Percentiles rank a stretch among this genome's conserved stretches.
Evolutionary conservation across 2,888 invertebrate species (phyloP).

Genomic region (Scaptomyza flava): DNA sequence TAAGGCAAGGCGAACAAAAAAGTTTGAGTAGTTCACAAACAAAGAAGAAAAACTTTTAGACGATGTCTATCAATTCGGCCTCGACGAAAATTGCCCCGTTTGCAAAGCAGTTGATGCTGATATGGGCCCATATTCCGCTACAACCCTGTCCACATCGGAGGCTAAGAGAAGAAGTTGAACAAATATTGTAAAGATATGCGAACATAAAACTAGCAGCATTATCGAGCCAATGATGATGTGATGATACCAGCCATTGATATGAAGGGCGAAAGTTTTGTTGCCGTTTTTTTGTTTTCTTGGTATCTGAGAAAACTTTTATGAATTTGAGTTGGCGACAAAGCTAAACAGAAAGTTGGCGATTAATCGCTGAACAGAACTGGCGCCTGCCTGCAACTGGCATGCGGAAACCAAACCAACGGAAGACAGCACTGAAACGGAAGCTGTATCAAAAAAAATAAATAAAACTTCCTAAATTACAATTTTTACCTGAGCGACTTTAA

Average conservation of each 20-base stretch:
- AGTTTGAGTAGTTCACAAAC: neutral
- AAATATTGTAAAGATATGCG: conserved; percentile 60
- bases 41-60: conserved; percentile 30
- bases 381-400: conserved; percentile 55
- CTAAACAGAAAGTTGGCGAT: conserved; percentile 60
- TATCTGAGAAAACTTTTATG: conserved; percentile 51
- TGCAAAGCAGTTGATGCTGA: conserved; percentile 23
- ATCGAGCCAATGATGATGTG: conserved; percentile 80
- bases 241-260: conserved; percentile 71
- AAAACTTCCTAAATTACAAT: conserved; percentile 15
- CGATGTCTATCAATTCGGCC: conserved; percentile 33
- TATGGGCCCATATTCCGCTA: conserved; percentile 5
- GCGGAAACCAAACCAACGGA: conserved; percentile 56
- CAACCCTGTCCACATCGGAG: neutral
- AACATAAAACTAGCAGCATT: conserved; percentile 73
- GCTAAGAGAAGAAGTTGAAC: conserved; percentile 25
- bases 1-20: conserved; percentile 36
- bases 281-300: conserved; percentile 9
- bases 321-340: conserved; percentile 63
- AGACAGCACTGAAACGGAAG: conserved; percentile 35
- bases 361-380: conserved; percentile 68
- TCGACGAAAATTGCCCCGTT: conserved; percentile 14
- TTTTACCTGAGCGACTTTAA: conserved; percentile 61
- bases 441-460: conserved; percentile 11
- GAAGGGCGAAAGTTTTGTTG: conserved; percentile 76